These are phyloP conservation scores for Volucella bombylans DNA, from an alignment of 2,888 invertebrate species.

Conservation along the genomic window DNA sequence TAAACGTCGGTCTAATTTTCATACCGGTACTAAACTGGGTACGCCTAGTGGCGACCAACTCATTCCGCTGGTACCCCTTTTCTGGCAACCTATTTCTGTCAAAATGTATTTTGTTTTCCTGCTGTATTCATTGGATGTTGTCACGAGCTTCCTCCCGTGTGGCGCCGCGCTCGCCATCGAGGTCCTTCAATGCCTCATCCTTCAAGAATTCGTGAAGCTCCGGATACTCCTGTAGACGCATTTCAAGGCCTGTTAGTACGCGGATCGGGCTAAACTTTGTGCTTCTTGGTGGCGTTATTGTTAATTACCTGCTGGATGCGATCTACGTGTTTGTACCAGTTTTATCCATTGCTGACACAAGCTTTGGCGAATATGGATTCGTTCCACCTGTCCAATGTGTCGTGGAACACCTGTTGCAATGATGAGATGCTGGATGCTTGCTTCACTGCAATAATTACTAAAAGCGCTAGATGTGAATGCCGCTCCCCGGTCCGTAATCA, in stretches of 20 bases:
- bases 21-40: conserved; percentile 45
- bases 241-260: conserved; percentile 56
- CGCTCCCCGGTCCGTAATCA: conserved; percentile 80
- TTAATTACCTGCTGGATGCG: conserved; percentile 76
- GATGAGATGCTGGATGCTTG: conserved; percentile 76
- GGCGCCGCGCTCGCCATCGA: conserved; percentile 9
- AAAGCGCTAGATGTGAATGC: conserved; percentile 34
- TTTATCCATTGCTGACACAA: conserved; percentile 75
- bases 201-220: conserved; percentile 35
- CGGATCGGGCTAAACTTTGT: conserved; percentile 63
- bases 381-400: conserved; percentile 79
- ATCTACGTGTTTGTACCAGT: conserved; percentile 76
- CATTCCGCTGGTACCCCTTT: conserved; percentile 26
- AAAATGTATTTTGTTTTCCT: conserved; percentile 42
- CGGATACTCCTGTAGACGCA: conserved; percentile 4
- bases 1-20: conserved; percentile 35
- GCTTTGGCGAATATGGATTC: conserved; percentile 79
- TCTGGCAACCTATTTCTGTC: conserved; percentile 25
- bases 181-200: conserved; percentile 6
- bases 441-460: conserved; percentile 76
- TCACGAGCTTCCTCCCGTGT: conserved; percentile 19
- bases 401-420: no score
- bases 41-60: conserved; percentile 57
- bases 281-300: conserved; percentile 75
- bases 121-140: conserved; percentile 46